A percentile compares a stretch with the other conserved stretches of the same genome.
Evolutionary conservation across 1,140 invertebrate species (phyloP).

Genomic region (Leptopilina boulardi): DNA sequence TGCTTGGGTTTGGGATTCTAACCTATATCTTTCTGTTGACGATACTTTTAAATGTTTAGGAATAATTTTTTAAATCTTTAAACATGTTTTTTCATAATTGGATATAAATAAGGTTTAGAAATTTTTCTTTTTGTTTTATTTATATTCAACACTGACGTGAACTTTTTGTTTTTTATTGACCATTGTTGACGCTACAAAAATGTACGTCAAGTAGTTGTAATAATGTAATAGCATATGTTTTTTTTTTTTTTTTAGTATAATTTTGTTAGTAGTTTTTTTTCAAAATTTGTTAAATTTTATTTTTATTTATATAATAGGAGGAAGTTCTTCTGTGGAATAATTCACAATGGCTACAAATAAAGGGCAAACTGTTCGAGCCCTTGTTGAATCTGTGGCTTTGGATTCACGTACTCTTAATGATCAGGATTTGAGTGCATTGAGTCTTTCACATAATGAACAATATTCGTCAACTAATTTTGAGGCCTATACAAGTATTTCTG

Average conservation of each 20-base stretch:
- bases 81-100: background rate
- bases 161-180: background rate
- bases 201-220: too few species aligned
- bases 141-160: too few species aligned
- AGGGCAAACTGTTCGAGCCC: conserved; percentile 59
- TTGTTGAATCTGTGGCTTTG: conserved; percentile 67
- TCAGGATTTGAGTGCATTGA: conserved; percentile 66
- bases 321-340: background rate
- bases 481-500: conserved; percentile 71
- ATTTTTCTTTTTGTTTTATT: background rate
- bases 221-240: background rate
- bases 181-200: background rate
- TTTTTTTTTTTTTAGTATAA: background rate
- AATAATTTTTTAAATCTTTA: background rate
- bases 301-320: conserved; percentile 20
- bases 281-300: conserved; percentile 25
- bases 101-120: too few species aligned
- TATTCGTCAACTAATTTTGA: conserved; percentile 71
- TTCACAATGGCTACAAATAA: conserved; percentile 68
- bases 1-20: background rate
- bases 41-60: background rate
- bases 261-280: too few species aligned
- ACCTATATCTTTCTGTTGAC: conserved; percentile 2
- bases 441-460: conserved; percentile 63
- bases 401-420: conserved; percentile 65